Conservation (phyloP, 53 echinoderm and acorn worm species). For the Holothuria scabra region DNA sequence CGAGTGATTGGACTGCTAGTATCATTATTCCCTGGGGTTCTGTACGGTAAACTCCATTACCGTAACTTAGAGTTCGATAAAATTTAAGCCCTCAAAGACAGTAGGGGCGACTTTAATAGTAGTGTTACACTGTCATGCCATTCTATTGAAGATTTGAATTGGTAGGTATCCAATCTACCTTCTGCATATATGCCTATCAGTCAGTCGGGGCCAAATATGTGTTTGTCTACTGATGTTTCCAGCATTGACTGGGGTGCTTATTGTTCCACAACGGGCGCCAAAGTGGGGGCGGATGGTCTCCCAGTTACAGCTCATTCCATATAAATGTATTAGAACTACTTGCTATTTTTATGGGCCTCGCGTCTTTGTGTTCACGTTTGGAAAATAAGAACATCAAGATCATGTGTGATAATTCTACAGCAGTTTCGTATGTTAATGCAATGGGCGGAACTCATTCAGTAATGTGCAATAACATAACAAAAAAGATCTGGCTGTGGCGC, state of each 20-base stretch:
- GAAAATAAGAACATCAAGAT: slow-evolving; percentile 6
- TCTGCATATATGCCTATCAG: not conserved
- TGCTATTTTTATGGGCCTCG: not conserved
- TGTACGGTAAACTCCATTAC: not conserved
- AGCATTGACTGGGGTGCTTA: slow-evolving; percentile 9
- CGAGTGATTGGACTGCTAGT: not conserved
- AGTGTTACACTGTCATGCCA: not conserved
- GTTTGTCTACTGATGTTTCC: slow-evolving; percentile 1
- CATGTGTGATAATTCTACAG: too few species aligned
- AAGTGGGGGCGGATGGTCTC: slow-evolving; percentile 13
- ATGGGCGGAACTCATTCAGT: too few species aligned
- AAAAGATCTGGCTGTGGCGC: not conserved
- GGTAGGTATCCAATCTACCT: slow-evolving; percentile 1
- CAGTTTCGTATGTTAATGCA: too few species aligned
- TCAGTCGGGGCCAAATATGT: not conserved
- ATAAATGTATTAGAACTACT: not conserved
- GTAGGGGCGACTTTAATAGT: not conserved
- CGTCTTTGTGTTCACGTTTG: not conserved
- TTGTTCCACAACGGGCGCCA: not conserved
- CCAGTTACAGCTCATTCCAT: not conserved
- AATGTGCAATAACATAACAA: slow-evolving; percentile 2
- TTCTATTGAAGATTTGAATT: not conserved
- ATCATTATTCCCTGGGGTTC: not conserved
- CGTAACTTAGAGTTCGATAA: not conserved
- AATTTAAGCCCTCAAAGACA: slow-evolving; percentile 7